These are phyloP conservation scores for Porites cylindrica DNA, from an alignment of 92 coral and sea anemone species.

Conservation along the genomic window DNA sequence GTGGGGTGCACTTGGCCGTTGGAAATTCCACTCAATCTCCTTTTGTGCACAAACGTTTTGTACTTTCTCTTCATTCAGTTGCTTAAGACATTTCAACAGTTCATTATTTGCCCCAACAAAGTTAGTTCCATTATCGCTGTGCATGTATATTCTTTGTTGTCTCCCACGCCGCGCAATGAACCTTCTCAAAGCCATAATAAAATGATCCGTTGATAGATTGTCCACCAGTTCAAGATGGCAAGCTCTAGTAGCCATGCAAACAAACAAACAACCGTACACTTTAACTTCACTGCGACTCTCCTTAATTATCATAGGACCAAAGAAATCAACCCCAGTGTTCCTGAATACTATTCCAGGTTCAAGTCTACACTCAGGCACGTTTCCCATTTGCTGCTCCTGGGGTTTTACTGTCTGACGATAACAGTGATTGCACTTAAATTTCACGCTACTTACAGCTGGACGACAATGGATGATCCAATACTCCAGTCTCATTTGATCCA, in stretches of 20 bases:
- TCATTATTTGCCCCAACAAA: neutral
- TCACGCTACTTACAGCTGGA: neutral
- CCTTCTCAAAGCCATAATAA: slow-evolving; percentile 18
- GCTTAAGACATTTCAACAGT: neutral
- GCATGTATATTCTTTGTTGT: neutral
- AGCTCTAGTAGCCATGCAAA: slow-evolving; percentile 1
- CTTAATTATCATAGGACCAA: slow-evolving; percentile 34
- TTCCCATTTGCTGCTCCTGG: slow-evolving; percentile 34
- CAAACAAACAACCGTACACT: slow-evolving; percentile 27
- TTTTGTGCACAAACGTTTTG: neutral
- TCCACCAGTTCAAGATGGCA: neutral
- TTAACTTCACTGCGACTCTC: slow-evolving; percentile 14
- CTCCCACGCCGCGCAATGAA: slow-evolving; percentile 16
- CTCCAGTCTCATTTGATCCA: neutral
- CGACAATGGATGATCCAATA: slow-evolving; percentile 13
- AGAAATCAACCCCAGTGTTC: slow-evolving; percentile 42
- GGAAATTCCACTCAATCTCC: slow-evolving; percentile 12
- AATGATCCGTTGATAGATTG: slow-evolving; percentile 3
- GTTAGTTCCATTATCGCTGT: neutral
- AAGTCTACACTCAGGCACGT: neutral
- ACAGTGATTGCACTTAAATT: neutral
- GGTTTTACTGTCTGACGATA: slow-evolving; percentile 4
- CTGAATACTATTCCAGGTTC: slow-evolving; percentile 22
- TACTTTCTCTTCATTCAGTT: too few species aligned
- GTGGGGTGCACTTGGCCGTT: slow-evolving; percentile 1